Evolutionary conservation across 1,140 invertebrate genomes (phyloP).

Genomic region (Ptiloglossa arizonensis): DNA sequence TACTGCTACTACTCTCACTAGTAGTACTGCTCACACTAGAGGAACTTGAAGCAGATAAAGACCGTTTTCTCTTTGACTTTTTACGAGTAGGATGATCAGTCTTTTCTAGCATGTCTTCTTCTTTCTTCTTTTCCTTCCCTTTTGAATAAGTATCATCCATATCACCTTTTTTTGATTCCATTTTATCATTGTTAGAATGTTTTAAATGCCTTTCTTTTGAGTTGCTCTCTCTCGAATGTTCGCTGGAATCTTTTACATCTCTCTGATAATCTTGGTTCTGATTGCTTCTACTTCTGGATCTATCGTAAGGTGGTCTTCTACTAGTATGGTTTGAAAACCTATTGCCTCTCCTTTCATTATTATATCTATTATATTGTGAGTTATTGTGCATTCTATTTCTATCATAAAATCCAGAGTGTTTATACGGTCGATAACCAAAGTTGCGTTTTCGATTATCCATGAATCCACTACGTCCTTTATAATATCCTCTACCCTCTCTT

Average conservation of each 20-base stretch:
- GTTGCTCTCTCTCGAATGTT: conserved; percentile 37
- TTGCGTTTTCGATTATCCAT: conserved; percentile 47
- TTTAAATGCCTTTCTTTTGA: conserved; percentile 47
- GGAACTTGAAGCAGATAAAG: conserved; percentile 64
- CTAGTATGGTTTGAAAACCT: conserved; percentile 56
- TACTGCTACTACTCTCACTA: conserved; percentile 68
- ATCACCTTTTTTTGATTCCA: conserved; percentile 47
- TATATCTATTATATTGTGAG: conserved; percentile 61
- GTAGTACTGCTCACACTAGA: conserved; percentile 67
- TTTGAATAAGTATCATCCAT: conserved; percentile 18
- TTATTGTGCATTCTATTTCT: conserved; percentile 66
- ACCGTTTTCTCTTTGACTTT: conserved; percentile 59
- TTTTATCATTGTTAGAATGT: conserved; percentile 40
- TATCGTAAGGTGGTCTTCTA: conserved; percentile 61
- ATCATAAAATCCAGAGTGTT: conserved; percentile 65
- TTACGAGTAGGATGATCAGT: conserved; percentile 53
- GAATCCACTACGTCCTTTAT: conserved; percentile 42
- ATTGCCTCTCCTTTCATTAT: conserved; percentile 52
- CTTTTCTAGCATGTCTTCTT: conserved; percentile 34
- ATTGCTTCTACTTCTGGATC: conserved; percentile 55
- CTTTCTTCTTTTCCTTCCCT: conserved; percentile 42
- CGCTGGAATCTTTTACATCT: conserved; percentile 38
- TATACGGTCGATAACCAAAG: conserved; percentile 48
- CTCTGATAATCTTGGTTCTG: conserved; percentile 38
- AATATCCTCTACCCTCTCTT: conserved; percentile 41